Conservation (phyloP, 2,888 invertebrate species). For the Heliconius aoede region DNA sequence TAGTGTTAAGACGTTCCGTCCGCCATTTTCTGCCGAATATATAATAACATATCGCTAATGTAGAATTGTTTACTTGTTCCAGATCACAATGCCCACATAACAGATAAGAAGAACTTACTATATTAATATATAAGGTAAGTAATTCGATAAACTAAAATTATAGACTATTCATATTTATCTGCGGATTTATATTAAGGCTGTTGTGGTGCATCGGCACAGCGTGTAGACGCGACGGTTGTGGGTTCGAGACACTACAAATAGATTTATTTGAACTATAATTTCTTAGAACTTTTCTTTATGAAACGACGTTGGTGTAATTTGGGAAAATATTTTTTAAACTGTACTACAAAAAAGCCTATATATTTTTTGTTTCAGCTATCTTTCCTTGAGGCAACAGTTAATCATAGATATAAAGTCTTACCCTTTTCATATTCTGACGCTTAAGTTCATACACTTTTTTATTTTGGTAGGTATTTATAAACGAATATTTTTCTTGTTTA, state of each 20-base stretch:
- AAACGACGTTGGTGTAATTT: background rate
- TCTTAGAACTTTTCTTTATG: background rate
- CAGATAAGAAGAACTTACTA: constrained; percentile 32
- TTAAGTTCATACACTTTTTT: constrained; percentile 4
- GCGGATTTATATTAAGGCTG: no score
- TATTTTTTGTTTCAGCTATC: constrained; percentile 12
- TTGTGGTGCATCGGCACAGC: no score
- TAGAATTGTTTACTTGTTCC: constrained; percentile 42
- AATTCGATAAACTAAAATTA: background rate
- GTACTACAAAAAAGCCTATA: background rate
- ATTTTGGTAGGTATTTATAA: background rate
- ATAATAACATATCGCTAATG: background rate
- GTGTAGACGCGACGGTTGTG: background rate
- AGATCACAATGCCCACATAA: constrained; percentile 46
- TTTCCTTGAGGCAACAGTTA: constrained; percentile 16
- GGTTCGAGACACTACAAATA: background rate
- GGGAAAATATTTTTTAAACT: background rate
- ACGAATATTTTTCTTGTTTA: background rate
- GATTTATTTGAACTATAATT: no score
- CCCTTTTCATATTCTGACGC: constrained; percentile 22
- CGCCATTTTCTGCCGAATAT: no score
- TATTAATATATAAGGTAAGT: constrained; percentile 38
- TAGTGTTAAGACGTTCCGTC: no score
- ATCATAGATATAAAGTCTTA: constrained; percentile 29
- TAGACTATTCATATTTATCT: background rate